Percentiles rank a stretch among this genome's conserved stretches.
phyloP scores from a whole-genome alignment of 2,888 invertebrate genomes.

The Trissoscelio sp. region DNA sequence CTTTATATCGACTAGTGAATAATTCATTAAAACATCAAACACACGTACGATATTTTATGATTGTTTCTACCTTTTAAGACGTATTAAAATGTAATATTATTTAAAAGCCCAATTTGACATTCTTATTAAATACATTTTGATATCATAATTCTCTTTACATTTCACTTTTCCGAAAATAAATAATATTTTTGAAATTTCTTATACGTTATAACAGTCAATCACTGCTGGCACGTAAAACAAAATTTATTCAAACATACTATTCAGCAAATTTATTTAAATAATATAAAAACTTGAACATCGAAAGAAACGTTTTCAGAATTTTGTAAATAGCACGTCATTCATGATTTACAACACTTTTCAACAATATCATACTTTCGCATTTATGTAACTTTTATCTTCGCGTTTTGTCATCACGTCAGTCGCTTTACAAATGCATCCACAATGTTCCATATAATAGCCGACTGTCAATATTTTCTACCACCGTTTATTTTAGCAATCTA shows the following conservation, averaged over 20 bases:
- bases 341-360: constrained; percentile 53
- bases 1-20: no score
- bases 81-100: no score
- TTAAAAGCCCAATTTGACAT: no score
- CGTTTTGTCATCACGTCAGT: constrained; percentile 62
- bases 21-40: no score
- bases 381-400: constrained; percentile 59
- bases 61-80: no score
- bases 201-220: constrained; percentile 10
- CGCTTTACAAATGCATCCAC: constrained; percentile 49
- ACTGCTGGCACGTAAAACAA: not conserved
- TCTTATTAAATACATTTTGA: no score
- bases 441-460: constrained; percentile 45
- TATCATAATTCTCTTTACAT: no score
- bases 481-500: constrained; percentile 48
- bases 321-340: constrained; percentile 38
- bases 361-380: constrained; percentile 57
- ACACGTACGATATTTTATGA: no score
- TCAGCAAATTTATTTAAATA: constrained; percentile 18
- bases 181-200: no score
- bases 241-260: constrained; percentile 11
- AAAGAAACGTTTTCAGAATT: constrained; percentile 36
- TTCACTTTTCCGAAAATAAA: no score
- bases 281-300: constrained; percentile 3
- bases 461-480: constrained; percentile 60